Percentiles rank a stretch among this genome's conserved stretches.
Conservation (phyloP, 2,797 vertebrate species). For the Australoheros facetus region DNA sequence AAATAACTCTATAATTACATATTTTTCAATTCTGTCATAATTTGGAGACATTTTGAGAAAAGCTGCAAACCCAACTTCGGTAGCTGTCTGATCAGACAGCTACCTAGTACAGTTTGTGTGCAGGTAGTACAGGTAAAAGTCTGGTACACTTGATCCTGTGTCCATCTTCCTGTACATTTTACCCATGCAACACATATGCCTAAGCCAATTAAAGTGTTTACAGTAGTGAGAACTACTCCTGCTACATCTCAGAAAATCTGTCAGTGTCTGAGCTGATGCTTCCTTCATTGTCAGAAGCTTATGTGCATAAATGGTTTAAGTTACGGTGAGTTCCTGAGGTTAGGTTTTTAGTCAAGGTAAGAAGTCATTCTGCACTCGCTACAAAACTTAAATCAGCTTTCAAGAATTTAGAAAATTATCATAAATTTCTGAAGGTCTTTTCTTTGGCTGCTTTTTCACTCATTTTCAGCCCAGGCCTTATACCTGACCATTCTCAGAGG, state of each 20-base stretch:
- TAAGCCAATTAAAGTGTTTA: too few species aligned
- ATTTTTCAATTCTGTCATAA: not conserved
- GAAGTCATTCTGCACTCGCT: not conserved
- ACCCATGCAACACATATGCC: too few species aligned
- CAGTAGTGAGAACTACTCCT: too few species aligned
- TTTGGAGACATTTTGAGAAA: not conserved
- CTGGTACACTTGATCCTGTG: not conserved
- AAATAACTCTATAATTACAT: not conserved
- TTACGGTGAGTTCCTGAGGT: not conserved
- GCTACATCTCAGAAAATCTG: too few species aligned
- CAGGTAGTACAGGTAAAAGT: not conserved
- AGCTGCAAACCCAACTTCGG: not conserved
- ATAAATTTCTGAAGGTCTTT: not conserved
- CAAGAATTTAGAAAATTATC: not conserved
- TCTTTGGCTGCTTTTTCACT: not conserved
- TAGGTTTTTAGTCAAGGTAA: not conserved
- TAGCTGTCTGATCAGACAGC: too few species aligned
- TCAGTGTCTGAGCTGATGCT: too few species aligned
- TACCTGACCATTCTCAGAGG: not conserved
- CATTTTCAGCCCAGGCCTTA: not conserved
- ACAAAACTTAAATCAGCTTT: not conserved
- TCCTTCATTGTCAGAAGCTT: not conserved
- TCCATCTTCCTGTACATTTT: not conserved
- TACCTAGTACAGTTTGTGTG: too few species aligned
- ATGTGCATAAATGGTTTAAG: not conserved